Percentiles rank a stretch among this genome's conserved stretches.
These are phyloP conservation scores for Chondrilla cf. caribensis DNA, from an alignment of 37 sponge, comb jelly and placozoan genomes.

Conservation along the genomic window DNA sequence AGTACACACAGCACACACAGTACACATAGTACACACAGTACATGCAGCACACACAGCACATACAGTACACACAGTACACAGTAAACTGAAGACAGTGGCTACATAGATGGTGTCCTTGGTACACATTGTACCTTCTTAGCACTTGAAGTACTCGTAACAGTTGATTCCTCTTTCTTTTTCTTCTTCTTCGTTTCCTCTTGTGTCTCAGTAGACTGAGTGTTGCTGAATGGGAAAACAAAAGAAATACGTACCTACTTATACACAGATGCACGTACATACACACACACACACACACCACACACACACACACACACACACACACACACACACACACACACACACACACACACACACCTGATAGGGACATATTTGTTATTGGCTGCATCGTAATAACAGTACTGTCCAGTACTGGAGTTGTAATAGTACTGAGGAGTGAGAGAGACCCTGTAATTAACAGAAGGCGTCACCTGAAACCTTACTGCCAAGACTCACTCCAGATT, in stretches of 20 bases:
- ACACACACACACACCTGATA: constrained; percentile 43
- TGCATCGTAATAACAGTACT: constrained; percentile 89
- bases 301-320: too few relatives aligned
- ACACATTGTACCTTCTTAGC: constrained; percentile 30
- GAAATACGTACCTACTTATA: too few relatives aligned
- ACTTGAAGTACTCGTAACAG: background rate
- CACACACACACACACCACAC: constrained; percentile 11
- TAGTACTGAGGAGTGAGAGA: constrained; percentile 67
- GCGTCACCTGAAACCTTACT: background rate
- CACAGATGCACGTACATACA: constrained; percentile 4
- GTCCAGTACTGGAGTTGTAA: constrained; percentile 87
- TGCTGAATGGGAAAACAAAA: background rate
- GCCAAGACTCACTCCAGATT: constrained; percentile 64
- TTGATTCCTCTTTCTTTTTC: constrained; percentile 38
- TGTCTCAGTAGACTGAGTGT: background rate
- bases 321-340: background rate
- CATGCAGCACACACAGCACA: background rate
- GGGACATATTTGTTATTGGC: constrained; percentile 68
- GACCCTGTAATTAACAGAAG: background rate
- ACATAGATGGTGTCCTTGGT: too few relatives aligned
- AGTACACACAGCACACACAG: too few relatives aligned
- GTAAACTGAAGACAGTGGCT: too few relatives aligned
- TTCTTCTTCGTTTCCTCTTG: constrained; percentile 34
- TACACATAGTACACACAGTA: background rate
- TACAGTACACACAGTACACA: constrained; percentile 17